Evolutionary conservation across 2,888 invertebrate genomes (phyloP).

Genomic region (Priocnemis perturbator): DNA sequence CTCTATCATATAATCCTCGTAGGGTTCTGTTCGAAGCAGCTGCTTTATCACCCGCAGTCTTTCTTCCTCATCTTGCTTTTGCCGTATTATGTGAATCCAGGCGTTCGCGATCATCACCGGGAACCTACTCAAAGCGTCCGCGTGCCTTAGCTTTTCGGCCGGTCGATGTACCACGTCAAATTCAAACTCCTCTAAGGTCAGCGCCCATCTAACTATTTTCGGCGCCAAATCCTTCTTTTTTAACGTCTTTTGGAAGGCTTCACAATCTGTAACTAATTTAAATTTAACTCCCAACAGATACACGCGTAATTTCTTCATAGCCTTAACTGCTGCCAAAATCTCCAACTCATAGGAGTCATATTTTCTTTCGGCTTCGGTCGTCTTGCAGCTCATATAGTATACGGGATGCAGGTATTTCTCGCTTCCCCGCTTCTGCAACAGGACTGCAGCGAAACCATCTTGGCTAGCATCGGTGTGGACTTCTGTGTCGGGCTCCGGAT

Average conservation of each 20-base stretch:
- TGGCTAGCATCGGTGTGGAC: constrained; percentile 40
- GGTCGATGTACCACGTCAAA: not conserved
- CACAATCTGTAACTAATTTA: not conserved
- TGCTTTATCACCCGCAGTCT: not conserved
- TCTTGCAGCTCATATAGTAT: not conserved
- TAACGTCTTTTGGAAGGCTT: not conserved
- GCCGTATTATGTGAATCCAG: too few species aligned
- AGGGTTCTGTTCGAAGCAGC: not conserved
- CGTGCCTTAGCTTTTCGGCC: too few species aligned
- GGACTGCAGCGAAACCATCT: constrained; percentile 25
- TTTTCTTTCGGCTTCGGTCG: not conserved
- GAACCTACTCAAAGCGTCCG: not conserved
- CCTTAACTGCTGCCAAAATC: not conserved
- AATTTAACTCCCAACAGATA: not conserved
- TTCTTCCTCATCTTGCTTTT: constrained; percentile 3
- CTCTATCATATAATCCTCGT: constrained; percentile 4
- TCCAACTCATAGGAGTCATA: not conserved
- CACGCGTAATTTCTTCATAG: not conserved
- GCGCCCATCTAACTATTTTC: too few species aligned
- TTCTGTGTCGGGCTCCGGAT: constrained; percentile 20
- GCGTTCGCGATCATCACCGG: not conserved
- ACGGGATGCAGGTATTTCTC: constrained; percentile 23
- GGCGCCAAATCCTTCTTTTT: not conserved
- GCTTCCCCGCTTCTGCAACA: constrained; percentile 24
- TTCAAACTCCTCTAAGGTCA: constrained; percentile 3